Conservation (phyloP, 2,888 invertebrate species). For the Diarsia rubi region DNA sequence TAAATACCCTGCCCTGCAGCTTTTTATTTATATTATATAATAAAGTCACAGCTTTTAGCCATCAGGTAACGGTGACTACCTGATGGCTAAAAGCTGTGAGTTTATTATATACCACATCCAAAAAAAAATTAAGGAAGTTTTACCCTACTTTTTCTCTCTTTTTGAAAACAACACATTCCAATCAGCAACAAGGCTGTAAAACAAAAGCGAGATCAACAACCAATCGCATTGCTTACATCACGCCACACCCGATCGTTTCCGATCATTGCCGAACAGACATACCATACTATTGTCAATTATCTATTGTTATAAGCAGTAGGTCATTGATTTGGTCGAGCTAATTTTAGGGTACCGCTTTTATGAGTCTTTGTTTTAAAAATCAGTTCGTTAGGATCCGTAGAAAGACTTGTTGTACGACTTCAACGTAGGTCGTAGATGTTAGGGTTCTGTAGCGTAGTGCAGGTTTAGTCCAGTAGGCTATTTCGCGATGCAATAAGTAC, state of each 20-base stretch:
- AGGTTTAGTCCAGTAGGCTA: too few species aligned
- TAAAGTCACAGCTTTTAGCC: too few species aligned
- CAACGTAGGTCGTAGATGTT: too few species aligned
- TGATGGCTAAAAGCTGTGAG: background rate
- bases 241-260: slow-evolving; percentile 13
- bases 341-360: background rate
- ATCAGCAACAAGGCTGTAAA: background rate
- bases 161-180: background rate
- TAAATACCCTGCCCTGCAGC: too few species aligned
- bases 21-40: too few species aligned
- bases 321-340: slow-evolving; percentile 36
- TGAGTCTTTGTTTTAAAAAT: background rate
- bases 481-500: too few species aligned
- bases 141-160: too few species aligned
- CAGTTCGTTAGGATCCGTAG: background rate
- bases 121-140: too few species aligned
- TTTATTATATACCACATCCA: background rate
- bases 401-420: background rate
- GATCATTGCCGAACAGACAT: slow-evolving; percentile 38
- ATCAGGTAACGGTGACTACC: too few species aligned
- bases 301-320: slow-evolving; percentile 36
- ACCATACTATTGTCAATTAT: slow-evolving; percentile 51
- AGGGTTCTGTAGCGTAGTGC: background rate
- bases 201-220: slow-evolving; percentile 14
- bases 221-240: slow-evolving; percentile 36